Evolutionary conservation across 2,888 invertebrate species (phyloP).

Genomic region (Parnassius glacialis): DNA sequence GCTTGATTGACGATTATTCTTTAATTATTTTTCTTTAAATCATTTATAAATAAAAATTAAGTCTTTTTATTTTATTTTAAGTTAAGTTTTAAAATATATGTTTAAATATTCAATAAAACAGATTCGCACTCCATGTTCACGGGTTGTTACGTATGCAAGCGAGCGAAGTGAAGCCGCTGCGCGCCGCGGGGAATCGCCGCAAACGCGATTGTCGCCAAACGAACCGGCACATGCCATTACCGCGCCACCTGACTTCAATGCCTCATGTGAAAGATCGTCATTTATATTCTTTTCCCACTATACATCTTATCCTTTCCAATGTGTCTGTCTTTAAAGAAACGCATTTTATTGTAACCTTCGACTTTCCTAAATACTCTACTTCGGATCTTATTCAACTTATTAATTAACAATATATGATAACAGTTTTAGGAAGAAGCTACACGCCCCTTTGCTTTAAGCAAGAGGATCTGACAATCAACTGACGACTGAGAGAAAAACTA

Average conservation of each 20-base stretch:
- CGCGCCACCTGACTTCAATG: constrained; percentile 61
- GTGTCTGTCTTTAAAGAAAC: neutral
- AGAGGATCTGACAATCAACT: too few species aligned
- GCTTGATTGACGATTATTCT: too few species aligned
- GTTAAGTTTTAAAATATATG: constrained; percentile 9
- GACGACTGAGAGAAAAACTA: too few species aligned
- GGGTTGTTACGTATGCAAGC: constrained; percentile 29
- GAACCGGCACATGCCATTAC: constrained; percentile 63
- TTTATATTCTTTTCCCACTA: constrained; percentile 26
- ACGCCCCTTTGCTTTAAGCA: too few species aligned
- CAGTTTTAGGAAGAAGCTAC: too few species aligned
- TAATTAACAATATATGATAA: too few species aligned
- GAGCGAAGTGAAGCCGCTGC: constrained; percentile 36
- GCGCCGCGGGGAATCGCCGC: constrained; percentile 54
- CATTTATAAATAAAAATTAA: too few species aligned
- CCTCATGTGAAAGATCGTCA: constrained; percentile 27
- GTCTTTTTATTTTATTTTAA: neutral
- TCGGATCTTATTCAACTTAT: too few species aligned
- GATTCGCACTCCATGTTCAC: constrained; percentile 32
- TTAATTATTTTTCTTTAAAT: too few species aligned
- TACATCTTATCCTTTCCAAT: neutral
- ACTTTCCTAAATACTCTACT: neutral
- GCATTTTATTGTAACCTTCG: neutral
- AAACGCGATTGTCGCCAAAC: constrained; percentile 74
- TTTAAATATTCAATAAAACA: constrained; percentile 18